Evolutionary conservation across 2,797 vertebrate genomes (phyloP).

Genomic region (Coregonus ussuriensis): DNA sequence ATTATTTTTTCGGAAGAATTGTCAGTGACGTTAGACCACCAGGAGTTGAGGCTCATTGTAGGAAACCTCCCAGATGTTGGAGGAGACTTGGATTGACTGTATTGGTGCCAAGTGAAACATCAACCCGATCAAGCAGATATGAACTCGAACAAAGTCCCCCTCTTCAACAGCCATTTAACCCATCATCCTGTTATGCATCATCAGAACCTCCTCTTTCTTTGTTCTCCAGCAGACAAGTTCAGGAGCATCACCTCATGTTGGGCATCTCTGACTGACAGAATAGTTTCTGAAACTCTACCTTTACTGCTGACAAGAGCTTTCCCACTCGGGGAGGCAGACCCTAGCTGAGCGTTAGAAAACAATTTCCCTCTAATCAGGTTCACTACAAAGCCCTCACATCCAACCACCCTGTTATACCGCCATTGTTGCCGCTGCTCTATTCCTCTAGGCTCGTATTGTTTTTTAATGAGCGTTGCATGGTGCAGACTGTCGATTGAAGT

Average conservation of each 20-base stretch:
- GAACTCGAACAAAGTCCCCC: neutral
- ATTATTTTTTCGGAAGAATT: neutral
- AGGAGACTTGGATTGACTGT: neutral
- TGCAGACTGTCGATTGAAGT: neutral
- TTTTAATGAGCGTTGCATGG: neutral
- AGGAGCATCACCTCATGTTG: neutral
- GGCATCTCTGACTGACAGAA: constrained; percentile 39
- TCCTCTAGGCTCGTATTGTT: neutral
- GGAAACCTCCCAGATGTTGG: neutral
- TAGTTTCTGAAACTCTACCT: constrained; percentile 61
- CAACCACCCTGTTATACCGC: constrained; percentile 59
- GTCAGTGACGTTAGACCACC: neutral
- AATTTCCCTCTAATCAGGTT: constrained; percentile 80
- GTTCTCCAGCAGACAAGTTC: neutral
- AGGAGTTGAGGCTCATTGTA: neutral
- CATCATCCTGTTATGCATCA: neutral
- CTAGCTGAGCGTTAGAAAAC: constrained; percentile 73
- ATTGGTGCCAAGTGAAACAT: neutral
- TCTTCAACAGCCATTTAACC: neutral
- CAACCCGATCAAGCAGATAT: neutral
- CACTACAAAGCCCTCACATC: constrained; percentile 72
- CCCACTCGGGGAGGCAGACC: constrained; percentile 30
- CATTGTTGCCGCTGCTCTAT: constrained; percentile 26
- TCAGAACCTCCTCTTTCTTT: neutral
- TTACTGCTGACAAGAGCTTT: constrained; percentile 49